Conservation (phyloP, 2,888 invertebrate genomes). For the Suillia variegata region DNA sequence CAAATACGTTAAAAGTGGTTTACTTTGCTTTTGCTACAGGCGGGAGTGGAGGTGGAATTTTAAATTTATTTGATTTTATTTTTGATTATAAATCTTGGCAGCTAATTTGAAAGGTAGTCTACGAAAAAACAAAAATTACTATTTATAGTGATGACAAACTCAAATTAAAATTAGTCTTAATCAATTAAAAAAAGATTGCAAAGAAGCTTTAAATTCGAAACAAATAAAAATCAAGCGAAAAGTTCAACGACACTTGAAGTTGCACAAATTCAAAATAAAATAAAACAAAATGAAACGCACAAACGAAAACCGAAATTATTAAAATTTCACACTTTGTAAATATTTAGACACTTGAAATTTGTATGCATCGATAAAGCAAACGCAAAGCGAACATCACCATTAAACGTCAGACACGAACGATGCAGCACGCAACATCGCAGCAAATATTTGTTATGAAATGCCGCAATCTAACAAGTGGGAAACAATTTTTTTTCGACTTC, state of each 20-base stretch:
- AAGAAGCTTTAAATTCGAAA: no score
- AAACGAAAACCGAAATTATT: background rate
- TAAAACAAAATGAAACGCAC: background rate
- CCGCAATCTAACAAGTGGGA: background rate
- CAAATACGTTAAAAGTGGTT: constrained; percentile 2
- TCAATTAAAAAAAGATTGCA: background rate
- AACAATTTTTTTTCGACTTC: background rate
- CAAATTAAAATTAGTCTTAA: background rate
- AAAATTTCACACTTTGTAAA: constrained; percentile 1
- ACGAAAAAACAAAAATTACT: background rate
- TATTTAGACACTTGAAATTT: background rate
- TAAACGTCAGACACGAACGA: background rate
- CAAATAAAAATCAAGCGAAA: no score
- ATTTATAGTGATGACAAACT: background rate
- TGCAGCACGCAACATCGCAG: constrained; percentile 3
- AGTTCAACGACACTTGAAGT: background rate
- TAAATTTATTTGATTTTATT: background rate
- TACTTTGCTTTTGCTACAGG: no score
- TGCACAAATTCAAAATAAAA: background rate
- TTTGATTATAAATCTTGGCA: background rate
- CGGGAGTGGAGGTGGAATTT: background rate
- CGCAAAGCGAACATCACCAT: background rate
- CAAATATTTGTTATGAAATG: background rate
- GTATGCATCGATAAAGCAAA: background rate
- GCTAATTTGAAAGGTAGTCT: no score